Evolutionary conservation across 2,797 vertebrate species (phyloP), one percentile per base, ranked within the genome.

Genomic region (Podargus strigoides): DNA sequence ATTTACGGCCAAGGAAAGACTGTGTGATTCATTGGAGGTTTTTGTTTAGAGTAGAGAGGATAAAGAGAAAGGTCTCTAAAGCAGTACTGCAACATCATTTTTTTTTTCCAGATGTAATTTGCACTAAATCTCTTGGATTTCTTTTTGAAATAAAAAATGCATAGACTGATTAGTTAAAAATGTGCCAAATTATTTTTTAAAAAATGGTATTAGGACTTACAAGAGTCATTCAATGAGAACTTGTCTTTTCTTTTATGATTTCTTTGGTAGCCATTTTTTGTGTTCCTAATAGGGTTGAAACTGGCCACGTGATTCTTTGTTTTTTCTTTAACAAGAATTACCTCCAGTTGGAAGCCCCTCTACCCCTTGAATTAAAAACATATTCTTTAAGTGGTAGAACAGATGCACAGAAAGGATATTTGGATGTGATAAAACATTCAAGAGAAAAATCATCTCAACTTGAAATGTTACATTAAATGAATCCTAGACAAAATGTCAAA

Each of bases 1-100:
- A 89, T 95, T 92, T 94, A 95, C 7, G 62, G 69, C 36, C 55
- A 89, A 78, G 42, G 50, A 94, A 87, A 58, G 34, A 89, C 36
- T 1, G 1, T 6, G 27, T 66, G 63, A 94, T 78, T 95, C 53
- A 89, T 11, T 59, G 41, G 28, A 73, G 32, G 14, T 8, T 87
- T 91, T 76, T 94, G 53, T 85, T 92, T 85, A 90, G 64, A 72
- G 39, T 37, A 88, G 42, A 86, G 18, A 85, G 24, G 49, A 81
- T 23, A 83, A 77, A 87, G 24, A 56, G 47, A 81, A 76, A 74
- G 10, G 56, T 76, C 81, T 87, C 62, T 85, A 32, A 78, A 77
- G n/a, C 16, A 73, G 50, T 41, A 58, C 58, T 52, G 30, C 70
- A 89, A 50, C 50, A 87, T 47, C 26, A 34, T 30, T 69, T 89